Conservation (phyloP, 2,797 vertebrate genomes). For the Rhinophrynus dorsalis region DNA sequence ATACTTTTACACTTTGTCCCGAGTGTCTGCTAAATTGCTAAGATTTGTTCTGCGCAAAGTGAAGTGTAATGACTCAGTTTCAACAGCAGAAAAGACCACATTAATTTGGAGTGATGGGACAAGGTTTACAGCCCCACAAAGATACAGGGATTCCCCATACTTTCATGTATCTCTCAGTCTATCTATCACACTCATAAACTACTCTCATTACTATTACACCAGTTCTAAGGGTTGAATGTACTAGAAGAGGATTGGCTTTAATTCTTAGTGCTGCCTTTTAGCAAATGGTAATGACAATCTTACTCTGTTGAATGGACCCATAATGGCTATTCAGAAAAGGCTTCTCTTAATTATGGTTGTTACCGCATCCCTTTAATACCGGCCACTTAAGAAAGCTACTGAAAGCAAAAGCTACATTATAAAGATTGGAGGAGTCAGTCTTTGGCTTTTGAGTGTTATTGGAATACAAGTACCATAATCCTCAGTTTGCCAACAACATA, state of each 20-base stretch:
- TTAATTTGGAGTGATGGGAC: conserved; percentile 25
- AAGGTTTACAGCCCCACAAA: background rate
- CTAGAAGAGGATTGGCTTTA: background rate
- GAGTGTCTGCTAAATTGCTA: conserved; percentile 38
- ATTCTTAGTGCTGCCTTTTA: conserved; percentile 8
- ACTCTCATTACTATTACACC: background rate
- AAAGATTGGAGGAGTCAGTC: too few species aligned
- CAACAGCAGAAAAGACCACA: conserved; percentile 14
- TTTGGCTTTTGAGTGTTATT: too few species aligned
- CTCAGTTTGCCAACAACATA: too few species aligned
- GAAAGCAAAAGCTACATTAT: too few species aligned
- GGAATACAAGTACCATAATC: too few species aligned
- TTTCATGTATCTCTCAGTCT: background rate
- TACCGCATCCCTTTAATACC: too few species aligned
- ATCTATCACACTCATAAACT: background rate
- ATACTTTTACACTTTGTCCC: conserved; percentile 44
- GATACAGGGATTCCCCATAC: background rate
- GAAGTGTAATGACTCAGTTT: conserved; percentile 46
- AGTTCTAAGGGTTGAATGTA: conserved; percentile 2
- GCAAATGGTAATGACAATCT: conserved; percentile 7
- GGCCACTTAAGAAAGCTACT: too few species aligned
- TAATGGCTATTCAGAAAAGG: too few species aligned
- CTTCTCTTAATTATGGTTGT: too few species aligned
- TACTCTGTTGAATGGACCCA: conserved; percentile 6
- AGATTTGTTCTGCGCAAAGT: conserved; percentile 45